Percentiles rank a stretch among this genome's conserved stretches.
These are phyloP conservation scores for Zingel zingel DNA, from an alignment of 2,113 vertebrate species.

Conservation along the genomic window DNA sequence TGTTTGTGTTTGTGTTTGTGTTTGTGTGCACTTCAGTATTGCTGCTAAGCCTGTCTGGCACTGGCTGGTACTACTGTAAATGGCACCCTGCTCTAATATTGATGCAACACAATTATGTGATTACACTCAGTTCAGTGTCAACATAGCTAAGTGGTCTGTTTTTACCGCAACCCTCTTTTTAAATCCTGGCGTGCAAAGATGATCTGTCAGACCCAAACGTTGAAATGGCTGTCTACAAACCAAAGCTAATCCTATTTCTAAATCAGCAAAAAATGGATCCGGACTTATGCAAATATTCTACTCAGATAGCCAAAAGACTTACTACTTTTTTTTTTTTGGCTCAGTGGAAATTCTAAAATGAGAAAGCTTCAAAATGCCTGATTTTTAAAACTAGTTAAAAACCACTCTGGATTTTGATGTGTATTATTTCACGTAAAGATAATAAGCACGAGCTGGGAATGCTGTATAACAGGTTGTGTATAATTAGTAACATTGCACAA, in stretches of 20 bases:
- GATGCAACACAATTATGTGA: conserved; percentile 78
- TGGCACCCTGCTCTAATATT: conserved; percentile 72
- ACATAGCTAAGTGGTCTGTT: conserved; percentile 55
- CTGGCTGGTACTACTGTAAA: conserved; percentile 47
- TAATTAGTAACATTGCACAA: not conserved
- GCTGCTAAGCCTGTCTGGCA: conserved; percentile 49
- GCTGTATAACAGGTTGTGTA: not conserved
- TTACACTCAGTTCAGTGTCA: conserved; percentile 64
- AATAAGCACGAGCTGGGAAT: not conserved
- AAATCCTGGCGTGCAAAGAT: conserved; percentile 26
- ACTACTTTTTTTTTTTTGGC: conserved; percentile 1
- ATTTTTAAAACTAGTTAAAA: not conserved
- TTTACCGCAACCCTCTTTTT: conserved; percentile 33
- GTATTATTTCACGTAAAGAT: not conserved
- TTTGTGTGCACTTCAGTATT: conserved; percentile 10
- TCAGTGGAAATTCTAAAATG: conserved; percentile 19
- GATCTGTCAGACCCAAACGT: conserved; percentile 21
- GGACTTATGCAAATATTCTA: conserved; percentile 2
- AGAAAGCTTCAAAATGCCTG: not conserved
- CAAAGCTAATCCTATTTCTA: conserved; percentile 34
- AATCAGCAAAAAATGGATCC: not conserved
- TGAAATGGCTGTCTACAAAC: conserved; percentile 4
- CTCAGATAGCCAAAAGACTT: not conserved
- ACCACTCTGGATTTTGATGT: not conserved
- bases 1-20: not conserved